Conservation (phyloP, 2,113 vertebrate genomes). For the Hyaena hyaena region DNA sequence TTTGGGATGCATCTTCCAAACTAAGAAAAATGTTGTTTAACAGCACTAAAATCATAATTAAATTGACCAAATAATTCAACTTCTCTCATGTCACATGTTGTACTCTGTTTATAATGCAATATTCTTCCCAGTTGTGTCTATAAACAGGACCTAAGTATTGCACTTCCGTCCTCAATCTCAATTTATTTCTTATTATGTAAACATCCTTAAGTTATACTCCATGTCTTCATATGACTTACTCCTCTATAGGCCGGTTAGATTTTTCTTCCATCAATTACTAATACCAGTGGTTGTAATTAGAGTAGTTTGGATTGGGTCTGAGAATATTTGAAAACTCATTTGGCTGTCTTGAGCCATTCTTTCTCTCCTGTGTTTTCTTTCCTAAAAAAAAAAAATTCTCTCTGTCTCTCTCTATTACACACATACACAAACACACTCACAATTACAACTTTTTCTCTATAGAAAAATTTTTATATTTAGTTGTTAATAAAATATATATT, state of each 20-base stretch:
- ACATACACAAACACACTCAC: background rate
- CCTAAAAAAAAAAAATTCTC: background rate
- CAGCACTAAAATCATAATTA: background rate
- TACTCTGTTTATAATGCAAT: background rate
- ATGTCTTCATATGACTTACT: background rate
- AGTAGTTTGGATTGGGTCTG: background rate
- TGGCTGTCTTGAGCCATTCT: background rate
- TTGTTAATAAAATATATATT: background rate
- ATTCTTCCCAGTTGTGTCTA: background rate
- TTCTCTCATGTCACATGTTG: background rate
- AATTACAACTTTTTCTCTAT: background rate
- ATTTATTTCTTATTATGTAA: background rate
- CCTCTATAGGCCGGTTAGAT: background rate
- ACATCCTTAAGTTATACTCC: background rate
- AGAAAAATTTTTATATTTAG: background rate
- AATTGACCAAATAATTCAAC: background rate
- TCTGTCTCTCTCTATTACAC: no score
- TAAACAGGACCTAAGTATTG: background rate
- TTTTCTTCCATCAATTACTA: background rate
- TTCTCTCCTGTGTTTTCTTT: background rate
- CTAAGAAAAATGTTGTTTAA: background rate
- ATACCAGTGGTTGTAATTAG: background rate
- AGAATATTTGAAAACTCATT: background rate
- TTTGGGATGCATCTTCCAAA: background rate
- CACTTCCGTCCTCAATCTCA: background rate